Evolutionary conservation across 2,888 invertebrate genomes (phyloP).

Genomic region (Xestia sexstrigata): DNA sequence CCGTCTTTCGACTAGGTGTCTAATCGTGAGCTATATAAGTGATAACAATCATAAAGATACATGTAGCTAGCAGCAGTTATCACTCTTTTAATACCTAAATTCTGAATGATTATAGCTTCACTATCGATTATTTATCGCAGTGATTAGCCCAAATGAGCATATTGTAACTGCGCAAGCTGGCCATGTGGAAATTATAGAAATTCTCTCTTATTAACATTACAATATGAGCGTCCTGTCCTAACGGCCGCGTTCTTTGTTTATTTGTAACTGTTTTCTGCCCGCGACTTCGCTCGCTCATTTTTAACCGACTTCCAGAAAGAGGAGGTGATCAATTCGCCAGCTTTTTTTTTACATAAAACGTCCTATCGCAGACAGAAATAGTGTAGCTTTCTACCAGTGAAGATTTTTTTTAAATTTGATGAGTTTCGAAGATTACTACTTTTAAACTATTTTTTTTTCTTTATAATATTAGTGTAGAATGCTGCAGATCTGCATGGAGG

Average conservation of each 20-base stretch:
- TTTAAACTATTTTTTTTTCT: background rate
- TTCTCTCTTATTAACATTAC: background rate
- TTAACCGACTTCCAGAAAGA: no score
- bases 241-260: background rate
- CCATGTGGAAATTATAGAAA: background rate
- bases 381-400: background rate
- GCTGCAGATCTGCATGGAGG: background rate
- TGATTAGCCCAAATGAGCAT: constrained; percentile 57
- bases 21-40: constrained; percentile 61
- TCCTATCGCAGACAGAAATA: background rate
- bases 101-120: constrained; percentile 46
- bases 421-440: no score
- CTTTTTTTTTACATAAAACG: background rate
- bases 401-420: background rate
- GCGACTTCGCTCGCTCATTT: background rate
- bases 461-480: background rate
- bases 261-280: background rate
- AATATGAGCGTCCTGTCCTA: constrained; percentile 11
- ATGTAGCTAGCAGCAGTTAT: constrained; percentile 49
- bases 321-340: no score
- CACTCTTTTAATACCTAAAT: constrained; percentile 52
- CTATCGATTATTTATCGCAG: constrained; percentile 54
- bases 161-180: constrained; percentile 19
- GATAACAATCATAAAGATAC: constrained; percentile 67
- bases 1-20: constrained; percentile 39